Evolutionary conservation across 2,888 invertebrate genomes (phyloP).

Genomic region (Sarcophaga variegata): DNA sequence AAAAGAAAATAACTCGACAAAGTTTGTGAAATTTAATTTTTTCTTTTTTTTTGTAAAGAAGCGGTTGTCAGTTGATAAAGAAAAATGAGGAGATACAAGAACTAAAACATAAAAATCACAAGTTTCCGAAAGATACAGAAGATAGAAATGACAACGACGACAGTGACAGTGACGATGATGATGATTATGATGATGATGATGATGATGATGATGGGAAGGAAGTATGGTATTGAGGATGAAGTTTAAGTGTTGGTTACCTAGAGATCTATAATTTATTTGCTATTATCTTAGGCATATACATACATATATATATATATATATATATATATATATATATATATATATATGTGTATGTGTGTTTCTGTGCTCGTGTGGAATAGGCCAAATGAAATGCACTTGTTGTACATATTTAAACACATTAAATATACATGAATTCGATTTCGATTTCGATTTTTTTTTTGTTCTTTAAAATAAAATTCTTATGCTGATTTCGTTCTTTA

Average conservation of each 20-base stretch:
- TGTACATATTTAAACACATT: slow-evolving; percentile 31
- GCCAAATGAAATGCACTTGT: slow-evolving; percentile 50
- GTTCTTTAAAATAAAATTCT: no score
- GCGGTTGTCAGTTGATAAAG: background rate
- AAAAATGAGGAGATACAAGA: background rate
- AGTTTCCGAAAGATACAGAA: slow-evolving; percentile 15
- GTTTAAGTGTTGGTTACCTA: no score
- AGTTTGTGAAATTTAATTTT: background rate
- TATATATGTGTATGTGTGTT: background rate
- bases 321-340: no score
- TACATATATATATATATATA: no score
- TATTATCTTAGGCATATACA: background rate
- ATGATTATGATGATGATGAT: background rate
- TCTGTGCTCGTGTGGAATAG: background rate
- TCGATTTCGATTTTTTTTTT: no score
- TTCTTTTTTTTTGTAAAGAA: background rate
- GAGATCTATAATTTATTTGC: no score
- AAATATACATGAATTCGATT: slow-evolving; percentile 35
- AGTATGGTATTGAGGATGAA: no score
- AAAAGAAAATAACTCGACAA: background rate
- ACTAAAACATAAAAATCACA: slow-evolving; percentile 24
- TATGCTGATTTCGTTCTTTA: slow-evolving; percentile 73
- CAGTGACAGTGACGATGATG: background rate
- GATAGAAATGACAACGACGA: background rate
- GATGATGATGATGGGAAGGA: no score